Conservation (phyloP, 2,113 vertebrate species). For the Crotophaga sulcirostris region DNA sequence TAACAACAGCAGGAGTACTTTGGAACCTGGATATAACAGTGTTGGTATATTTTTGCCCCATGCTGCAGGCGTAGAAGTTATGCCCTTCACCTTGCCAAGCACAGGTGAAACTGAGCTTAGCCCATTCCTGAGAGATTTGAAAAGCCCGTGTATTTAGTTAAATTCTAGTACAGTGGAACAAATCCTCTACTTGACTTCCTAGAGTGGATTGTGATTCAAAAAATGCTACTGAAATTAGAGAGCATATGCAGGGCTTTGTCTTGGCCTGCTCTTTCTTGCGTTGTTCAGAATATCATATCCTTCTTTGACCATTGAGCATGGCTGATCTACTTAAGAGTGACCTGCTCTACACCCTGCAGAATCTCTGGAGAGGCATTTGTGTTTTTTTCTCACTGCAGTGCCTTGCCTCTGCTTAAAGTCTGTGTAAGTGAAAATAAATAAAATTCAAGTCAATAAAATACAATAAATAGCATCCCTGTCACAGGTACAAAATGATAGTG, state of each 20-base stretch:
- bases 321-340: background rate
- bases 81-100: background rate
- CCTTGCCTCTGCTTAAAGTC: background rate
- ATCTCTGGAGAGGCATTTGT: background rate
- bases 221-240: background rate
- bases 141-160: background rate
- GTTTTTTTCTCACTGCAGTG: background rate
- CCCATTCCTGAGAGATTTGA: background rate
- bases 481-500: background rate
- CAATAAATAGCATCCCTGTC: background rate
- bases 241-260: background rate
- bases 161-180: background rate
- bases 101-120: background rate
- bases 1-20: background rate
- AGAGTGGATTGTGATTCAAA: background rate
- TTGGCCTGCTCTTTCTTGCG: background rate
- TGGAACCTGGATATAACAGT: background rate
- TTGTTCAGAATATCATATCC: background rate
- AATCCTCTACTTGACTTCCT: background rate
- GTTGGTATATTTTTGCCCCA: background rate
- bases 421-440: conserved; percentile 1
- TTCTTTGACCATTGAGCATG: background rate
- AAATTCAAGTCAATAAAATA: background rate
- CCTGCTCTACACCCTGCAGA: background rate
- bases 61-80: background rate